Conservation (phyloP, 2,113 vertebrate genomes). For the Odontophorus gujanensis region DNA sequence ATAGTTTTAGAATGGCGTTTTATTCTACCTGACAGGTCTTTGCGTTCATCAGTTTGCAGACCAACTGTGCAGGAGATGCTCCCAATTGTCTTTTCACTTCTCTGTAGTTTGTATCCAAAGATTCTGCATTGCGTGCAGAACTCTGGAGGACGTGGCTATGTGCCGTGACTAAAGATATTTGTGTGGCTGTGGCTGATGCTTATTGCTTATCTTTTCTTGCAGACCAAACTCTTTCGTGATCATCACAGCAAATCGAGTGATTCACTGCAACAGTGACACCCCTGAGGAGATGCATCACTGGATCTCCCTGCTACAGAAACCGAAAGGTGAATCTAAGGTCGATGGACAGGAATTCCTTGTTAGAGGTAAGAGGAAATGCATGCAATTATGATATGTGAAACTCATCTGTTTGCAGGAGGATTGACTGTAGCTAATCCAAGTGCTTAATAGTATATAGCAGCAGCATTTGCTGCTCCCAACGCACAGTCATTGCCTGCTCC, state of each 20-base stretch:
- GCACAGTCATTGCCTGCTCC: neutral
- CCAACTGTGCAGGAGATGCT: neutral
- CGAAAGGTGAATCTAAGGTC: constrained; percentile 89
- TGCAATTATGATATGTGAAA: neutral
- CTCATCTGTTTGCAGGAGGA: neutral
- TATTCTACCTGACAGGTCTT: neutral
- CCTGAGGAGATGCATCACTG: constrained; percentile 96
- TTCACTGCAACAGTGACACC: constrained; percentile 92
- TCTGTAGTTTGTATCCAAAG: neutral
- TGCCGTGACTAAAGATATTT: neutral
- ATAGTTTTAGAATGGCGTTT: neutral
- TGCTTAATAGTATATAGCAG: too few relatives aligned
- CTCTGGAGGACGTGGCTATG: neutral
- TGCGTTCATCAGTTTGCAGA: neutral
- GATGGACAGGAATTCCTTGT: constrained; percentile 93
- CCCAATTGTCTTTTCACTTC: neutral
- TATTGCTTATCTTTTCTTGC: neutral
- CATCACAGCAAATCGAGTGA: constrained; percentile 92
- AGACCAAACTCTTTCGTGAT: constrained; percentile 96
- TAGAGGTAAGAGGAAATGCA: constrained; percentile 79
- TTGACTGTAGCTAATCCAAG: neutral
- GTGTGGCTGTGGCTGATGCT: neutral
- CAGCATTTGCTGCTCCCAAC: neutral
- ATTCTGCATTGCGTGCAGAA: neutral
- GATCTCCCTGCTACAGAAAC: constrained; percentile 93